Base-by-base conservation (phyloP, 1,140 invertebrate genomes). In the Adoxophyes honmai region DNA sequence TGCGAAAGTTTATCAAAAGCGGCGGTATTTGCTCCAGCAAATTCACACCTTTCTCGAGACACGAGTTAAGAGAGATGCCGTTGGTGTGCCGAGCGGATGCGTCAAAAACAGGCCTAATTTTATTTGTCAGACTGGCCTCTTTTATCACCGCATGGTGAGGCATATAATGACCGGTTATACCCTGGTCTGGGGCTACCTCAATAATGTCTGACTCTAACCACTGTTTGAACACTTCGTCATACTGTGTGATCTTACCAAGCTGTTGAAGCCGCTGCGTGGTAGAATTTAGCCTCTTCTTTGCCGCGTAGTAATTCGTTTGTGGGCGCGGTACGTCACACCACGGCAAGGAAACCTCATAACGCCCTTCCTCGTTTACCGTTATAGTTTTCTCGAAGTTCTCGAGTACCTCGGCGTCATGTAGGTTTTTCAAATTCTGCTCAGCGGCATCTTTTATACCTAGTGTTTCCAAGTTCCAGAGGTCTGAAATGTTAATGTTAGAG, bases 21-120 rank as follows among this genome's bases (percentile, higher is more conserved):
- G 62, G 18, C 6, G 81, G 74, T n/a, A 89, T 80, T 0, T 65
- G 16, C 52, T 89, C 79, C 5, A 88, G 68, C 1, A 88, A 57
- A 67, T 89, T 88, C 3, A 37, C 6, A 28, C 62, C 66, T 13
- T 55, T 55, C 7, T 60, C 34, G 1, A 60, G 15, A 15, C 59
- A 55, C 13, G 61, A 44, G 36, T 72, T 72, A 8, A 72, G 52
- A 6, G 67, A 75, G 11, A 52, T 42, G 7, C 66, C 68, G n/a
- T 60, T 64, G 35, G 37, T 38, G 34, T 57, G 60, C 55, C 28
- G 54, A 0, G 52, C 59, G 0, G 21, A 87, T 15, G 16, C 75
- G 38, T 71, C 67, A 52, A 68, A 73, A 7, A 72, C 64, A 9
- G 61, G 39, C 21, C 70, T 14, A 6, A 64, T 54, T 62, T 62